Evolutionary conservation across 2,797 vertebrate genomes (phyloP).

Genomic region (Erpetoichthys calabaricus): DNA sequence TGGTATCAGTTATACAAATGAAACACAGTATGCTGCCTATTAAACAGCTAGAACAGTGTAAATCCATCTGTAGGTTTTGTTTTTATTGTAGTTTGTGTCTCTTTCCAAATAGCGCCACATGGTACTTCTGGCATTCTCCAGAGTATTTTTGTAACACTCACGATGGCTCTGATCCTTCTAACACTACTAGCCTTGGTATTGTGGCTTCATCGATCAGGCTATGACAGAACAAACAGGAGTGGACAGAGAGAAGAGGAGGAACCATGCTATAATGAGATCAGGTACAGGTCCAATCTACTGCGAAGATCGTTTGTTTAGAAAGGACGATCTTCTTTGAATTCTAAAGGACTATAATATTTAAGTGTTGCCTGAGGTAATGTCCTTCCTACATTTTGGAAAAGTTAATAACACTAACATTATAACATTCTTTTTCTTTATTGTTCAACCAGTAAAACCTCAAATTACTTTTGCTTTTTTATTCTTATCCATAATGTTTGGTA

Average conservation of each 20-base stretch:
- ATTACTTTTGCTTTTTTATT: too few species aligned
- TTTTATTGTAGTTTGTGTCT: background rate
- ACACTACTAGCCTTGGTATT: constrained; percentile 43
- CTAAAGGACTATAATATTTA: too few species aligned
- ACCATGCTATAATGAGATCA: constrained; percentile 41
- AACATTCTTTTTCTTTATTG: too few species aligned
- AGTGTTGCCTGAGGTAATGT: too few species aligned
- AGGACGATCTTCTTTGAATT: too few species aligned
- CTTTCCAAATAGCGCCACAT: constrained; percentile 25
- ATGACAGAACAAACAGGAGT: constrained; percentile 22
- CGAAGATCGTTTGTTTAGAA: constrained; percentile 56
- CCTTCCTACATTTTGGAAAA: too few species aligned
- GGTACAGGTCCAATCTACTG: constrained; percentile 39
- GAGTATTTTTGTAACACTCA: constrained; percentile 46
- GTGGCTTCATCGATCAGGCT: constrained; percentile 53
- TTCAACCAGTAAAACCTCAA: too few species aligned
- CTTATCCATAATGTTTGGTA: too few species aligned
- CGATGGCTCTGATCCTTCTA: constrained; percentile 52
- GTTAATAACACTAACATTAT: too few species aligned
- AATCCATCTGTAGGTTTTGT: background rate
- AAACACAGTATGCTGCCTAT: too few species aligned
- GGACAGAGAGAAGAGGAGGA: constrained; percentile 33
- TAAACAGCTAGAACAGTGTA: too few species aligned
- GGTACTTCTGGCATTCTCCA: constrained; percentile 42
- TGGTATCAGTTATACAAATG: too few species aligned